phyloP scores from a whole-genome alignment of 1,140 invertebrate species.

The Aleiodes sp. region DNA sequence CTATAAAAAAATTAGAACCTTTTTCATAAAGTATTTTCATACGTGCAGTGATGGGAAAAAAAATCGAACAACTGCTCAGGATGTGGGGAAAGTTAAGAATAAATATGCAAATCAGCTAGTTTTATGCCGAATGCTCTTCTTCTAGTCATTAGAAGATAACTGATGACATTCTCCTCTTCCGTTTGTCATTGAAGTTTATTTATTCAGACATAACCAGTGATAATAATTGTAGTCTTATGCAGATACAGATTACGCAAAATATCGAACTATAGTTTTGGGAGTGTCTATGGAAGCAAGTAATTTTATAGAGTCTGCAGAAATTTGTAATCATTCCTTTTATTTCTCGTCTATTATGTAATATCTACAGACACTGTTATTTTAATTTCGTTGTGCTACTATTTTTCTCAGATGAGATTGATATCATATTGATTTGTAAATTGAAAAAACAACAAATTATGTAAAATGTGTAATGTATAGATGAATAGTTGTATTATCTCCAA shows the following conservation, averaged over 20 bases:
- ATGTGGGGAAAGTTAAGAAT: neutral
- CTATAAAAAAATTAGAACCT: too few relatives aligned
- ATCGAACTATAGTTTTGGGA: constrained; percentile 29
- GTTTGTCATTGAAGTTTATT: neutral
- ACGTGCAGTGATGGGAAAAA: too few relatives aligned
- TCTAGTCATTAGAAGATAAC: neutral
- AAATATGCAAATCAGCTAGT: too few relatives aligned
- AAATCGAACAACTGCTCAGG: too few relatives aligned
- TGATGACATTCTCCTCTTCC: too few relatives aligned
- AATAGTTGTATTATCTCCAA: constrained; percentile 46
- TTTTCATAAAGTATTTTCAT: too few relatives aligned
- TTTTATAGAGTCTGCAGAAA: neutral
- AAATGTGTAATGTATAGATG: constrained; percentile 44
- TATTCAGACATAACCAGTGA: constrained; percentile 47
- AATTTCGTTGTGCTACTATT: neutral
- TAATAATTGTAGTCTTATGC: constrained; percentile 63
- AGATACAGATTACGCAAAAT: constrained; percentile 62
- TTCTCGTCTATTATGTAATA: neutral
- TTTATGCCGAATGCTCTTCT: neutral
- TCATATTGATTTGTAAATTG: neutral
- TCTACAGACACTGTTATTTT: neutral
- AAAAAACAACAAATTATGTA: constrained; percentile 42
- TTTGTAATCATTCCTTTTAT: neutral
- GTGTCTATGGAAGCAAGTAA: constrained; percentile 15
- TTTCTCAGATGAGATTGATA: neutral